These are phyloP conservation scores for Zoroaster sp. DNA, from an alignment of 53 echinoderm and acorn worm species.

Conservation along the genomic window DNA sequence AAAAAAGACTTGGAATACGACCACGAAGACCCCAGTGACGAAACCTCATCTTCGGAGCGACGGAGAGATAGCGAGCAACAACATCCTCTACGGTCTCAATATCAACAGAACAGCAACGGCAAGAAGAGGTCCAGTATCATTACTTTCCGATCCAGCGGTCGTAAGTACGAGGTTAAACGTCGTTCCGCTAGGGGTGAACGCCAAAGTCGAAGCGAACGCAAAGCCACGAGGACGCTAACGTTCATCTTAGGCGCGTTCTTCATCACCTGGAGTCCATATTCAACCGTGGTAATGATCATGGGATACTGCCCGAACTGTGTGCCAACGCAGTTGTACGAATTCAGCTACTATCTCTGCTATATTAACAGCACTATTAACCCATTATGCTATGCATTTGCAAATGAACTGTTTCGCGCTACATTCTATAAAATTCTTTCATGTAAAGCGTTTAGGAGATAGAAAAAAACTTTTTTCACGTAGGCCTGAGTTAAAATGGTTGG, in stretches of 20 bases:
- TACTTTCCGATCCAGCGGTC: slow-evolving; percentile 64
- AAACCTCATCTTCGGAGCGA: slow-evolving; percentile 88
- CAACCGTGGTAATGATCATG: slow-evolving; percentile 84
- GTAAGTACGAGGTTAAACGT: slow-evolving; percentile 67
- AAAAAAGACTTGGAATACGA: slow-evolving; percentile 68
- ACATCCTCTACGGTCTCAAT: slow-evolving; percentile 15
- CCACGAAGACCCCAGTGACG: slow-evolving; percentile 85
- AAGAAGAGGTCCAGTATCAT: slow-evolving; percentile 60
- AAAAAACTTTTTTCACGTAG: not conserved
- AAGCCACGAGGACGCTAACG: slow-evolving; percentile 88
- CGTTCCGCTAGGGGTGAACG: slow-evolving; percentile 82
- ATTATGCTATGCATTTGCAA: slow-evolving; percentile 96
- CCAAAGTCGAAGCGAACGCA: slow-evolving; percentile 88
- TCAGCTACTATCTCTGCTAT: slow-evolving; percentile 96
- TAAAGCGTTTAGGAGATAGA: slow-evolving; percentile 62
- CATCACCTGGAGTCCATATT: slow-evolving; percentile 97
- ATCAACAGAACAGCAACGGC: slow-evolving; percentile 57
- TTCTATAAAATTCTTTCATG: slow-evolving; percentile 92
- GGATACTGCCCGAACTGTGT: slow-evolving; percentile 68
- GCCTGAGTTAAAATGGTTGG: not conserved
- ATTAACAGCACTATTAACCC: slow-evolving; percentile 97
- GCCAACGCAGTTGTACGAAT: slow-evolving; percentile 63
- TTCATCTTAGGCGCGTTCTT: slow-evolving; percentile 96
- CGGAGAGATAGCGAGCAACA: slow-evolving; percentile 60
- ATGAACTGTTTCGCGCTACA: slow-evolving; percentile 93